A percentile compares a stretch with the other conserved stretches of the same genome.
Evolutionary conservation across 2,113 vertebrate genomes (phyloP).

Genomic region (Oreochromis aureus): DNA sequence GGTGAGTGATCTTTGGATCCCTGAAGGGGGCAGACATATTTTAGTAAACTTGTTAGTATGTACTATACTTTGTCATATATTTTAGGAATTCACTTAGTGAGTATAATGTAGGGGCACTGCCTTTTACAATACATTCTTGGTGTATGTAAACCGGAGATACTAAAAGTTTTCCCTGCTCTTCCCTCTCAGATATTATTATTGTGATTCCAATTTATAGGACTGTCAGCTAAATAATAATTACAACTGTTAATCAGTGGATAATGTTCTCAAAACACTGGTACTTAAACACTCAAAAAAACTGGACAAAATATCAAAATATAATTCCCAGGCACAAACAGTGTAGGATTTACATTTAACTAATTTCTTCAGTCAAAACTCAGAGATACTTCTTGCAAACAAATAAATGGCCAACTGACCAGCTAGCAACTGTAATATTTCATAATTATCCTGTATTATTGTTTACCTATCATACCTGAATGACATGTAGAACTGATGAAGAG

Average conservation of each 20-base stretch:
- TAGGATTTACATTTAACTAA: neutral
- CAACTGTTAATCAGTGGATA: neutral
- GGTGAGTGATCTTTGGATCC: conserved; percentile 76
- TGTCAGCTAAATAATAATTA: neutral
- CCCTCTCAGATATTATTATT: neutral
- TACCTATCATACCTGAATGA: conserved; percentile 82
- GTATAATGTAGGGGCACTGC: neutral
- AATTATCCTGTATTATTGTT: neutral
- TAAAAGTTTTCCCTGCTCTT: neutral
- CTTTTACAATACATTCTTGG: neutral
- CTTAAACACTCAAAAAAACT: neutral
- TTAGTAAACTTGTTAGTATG: neutral
- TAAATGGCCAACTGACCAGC: neutral
- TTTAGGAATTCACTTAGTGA: neutral
- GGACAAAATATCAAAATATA: neutral
- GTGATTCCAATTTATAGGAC: neutral
- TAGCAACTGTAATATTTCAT: neutral
- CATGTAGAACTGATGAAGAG: conserved; percentile 95
- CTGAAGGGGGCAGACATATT: conserved; percentile 48
- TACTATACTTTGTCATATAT: neutral
- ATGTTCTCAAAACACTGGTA: rapidly evolving
- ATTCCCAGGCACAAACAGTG: neutral
- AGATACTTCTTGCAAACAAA: neutral
- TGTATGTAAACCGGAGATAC: neutral
- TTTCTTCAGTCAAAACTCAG: neutral